Base-by-base conservation (phyloP, 2,113 vertebrate genomes). In the Micromys minutus region DNA sequence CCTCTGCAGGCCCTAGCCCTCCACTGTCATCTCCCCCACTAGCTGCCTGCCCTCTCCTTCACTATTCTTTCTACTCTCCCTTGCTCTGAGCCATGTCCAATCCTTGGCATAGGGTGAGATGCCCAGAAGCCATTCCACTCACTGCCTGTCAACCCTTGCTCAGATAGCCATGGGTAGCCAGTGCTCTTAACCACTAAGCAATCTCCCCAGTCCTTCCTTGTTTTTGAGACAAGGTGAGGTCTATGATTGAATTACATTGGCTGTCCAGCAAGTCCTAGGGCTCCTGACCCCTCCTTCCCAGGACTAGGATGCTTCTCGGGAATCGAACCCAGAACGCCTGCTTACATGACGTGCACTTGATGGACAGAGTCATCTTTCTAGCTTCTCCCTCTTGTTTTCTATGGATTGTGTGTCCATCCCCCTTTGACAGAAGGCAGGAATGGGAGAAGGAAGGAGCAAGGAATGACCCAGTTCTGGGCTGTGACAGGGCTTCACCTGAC, bases 401-500 rank as follows among this genome's bases (percentile, higher is more conserved):
- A 0, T 34, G 12, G 10, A 36, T 19, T n/a, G 11, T 63, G 42
- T 65, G 57, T 50, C 11, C 57, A 17, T 36, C 39, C 19, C 21
- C 19, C 21, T 7, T n/a, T 42, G 55, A 86, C 2, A 52, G 72
- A 69, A 45, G 59, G 2, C 39, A 36, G 71, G 59, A 69, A 69
- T 55, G 22, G 6, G 34, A 34, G 55, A 47, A 69, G 31, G 34
- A 71, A 55, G 11, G 50, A 47, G 29, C 24, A 74, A 74, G 29
- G 26, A 5, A 4, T 0, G 17, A 19, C 13, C 39, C 4, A 1
- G 3, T 3, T 6, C 52, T 61, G 5, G 39, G 39, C 36, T 42
- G 61, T 15, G 12, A 26, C 63, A 45, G 77, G 6, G 75, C 79
- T 39, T 4, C 97, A 99, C 98, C 97, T 98, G 87, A 98, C 90